Base-by-base conservation (phyloP, 2,888 invertebrate species). In the Lissonota sp. region DNA sequence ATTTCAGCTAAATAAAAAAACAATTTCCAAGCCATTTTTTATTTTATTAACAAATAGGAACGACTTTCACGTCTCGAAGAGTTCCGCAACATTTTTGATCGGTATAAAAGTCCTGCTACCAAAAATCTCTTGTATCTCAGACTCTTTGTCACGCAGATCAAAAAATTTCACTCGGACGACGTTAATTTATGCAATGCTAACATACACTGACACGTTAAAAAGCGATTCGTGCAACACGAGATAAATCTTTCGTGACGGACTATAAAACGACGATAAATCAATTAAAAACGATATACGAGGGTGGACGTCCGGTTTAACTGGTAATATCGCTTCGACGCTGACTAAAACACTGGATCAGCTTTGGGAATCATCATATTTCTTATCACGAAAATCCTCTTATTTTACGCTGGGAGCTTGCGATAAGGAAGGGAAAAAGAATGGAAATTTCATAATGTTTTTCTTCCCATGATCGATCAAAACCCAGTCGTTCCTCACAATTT, bases 391-490 rank as follows among this genome's bases (percentile, higher is more conserved):
- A 42, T 53, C 14, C 5, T 6, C 14, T 6, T 14, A 53, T 26
- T 64, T 49, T 37, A 12, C 5, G 14, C 12, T 16, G 14, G 63
- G 14, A 57, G 63, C 16, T 37, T 49, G 57, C 60, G 70, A 70
- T 77, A 58, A 77, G 49, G 55, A 77, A 71, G 26, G 26, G 26
- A n/a, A n/a, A n/a, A n/a, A n/a, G 26, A 26, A 26, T 26, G 26
- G 26, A 64, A 58, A 46, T 53, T 14, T 46, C 55, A 39, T 49
- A 44, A 70, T 39, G 39, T 64, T 70, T 57, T 37, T 37, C n/a
- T 55, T 53, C 10, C n/a, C 44, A 51, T 53, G 57, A 78, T 78
- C 71, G 71, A 64, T 71, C 8, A 12, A 37, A 64, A 57, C 8
- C 12, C 12, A 64, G 40, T 51, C 46, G 10, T 76, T 37, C 46